Base-by-base conservation (phyloP, 2,888 invertebrate genomes). In the Ochropleura plecta region DNA sequence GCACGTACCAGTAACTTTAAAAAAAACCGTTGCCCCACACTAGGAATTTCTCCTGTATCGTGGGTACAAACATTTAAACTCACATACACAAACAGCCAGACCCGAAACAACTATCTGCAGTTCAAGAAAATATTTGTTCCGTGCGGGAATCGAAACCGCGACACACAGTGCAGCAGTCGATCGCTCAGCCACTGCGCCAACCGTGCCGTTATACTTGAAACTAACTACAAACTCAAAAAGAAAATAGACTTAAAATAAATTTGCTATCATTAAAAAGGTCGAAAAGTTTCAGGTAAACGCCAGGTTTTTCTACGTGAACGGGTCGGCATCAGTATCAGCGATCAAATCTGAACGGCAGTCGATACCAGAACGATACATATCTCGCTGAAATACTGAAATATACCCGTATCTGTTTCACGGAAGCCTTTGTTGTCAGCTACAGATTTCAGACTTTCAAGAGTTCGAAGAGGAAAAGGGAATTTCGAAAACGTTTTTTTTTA, bases 321-420 rank as follows among this genome's bases (percentile, higher is more conserved):
- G 77, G 66, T 51, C 76, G 65, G 73, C 85, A 90, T 88, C 90
- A 63, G 64, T 87, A 90, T 90, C 90, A 64, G 59, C 30, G 79
- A 60, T 51, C 73, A 82, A 65, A 88, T 89, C 88, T 81, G 86
- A 87, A 67, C 86, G 82, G 84, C 76, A 79, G 88, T 88, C 90
- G 77, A 77, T 65, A 68, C 59, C 89, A 88, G 86, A 70, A 77
- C 78, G 89, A 88, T 89, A 89, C 84, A 86, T 84, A 87, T 88
- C 86, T 79, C 69, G 6, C n/a, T 70, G 59, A 73, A 83, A 85
- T 83, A 85, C 83, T 84, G 88, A 88, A 86, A 85, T 87, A 85
- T 87, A 85, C 30, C 42, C n/a, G 18, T 74, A 83, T 83, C 75
- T 83, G 53, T 79, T 75, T 88, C 70, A 78, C 68, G 53, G 71